These are phyloP conservation scores for Epizoanthus scotinus DNA, from an alignment of 92 coral and sea anemone genomes.

Conservation along the genomic window DNA sequence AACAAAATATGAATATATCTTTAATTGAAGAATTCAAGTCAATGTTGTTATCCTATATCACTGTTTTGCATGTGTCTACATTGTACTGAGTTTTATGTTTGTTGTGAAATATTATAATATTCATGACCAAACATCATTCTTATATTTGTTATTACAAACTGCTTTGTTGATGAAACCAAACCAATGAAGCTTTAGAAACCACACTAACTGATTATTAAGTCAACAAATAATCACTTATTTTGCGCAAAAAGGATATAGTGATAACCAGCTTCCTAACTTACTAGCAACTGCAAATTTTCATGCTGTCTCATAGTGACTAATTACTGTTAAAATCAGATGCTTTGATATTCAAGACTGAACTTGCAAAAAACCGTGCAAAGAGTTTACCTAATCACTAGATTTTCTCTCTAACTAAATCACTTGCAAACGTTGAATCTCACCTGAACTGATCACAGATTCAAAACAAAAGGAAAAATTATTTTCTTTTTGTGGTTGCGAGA, in stretches of 20 bases:
- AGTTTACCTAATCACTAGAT: not conserved
- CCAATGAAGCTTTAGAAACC: not conserved
- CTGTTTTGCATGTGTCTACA: no score
- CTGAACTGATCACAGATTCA: no score
- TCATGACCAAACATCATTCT: no score
- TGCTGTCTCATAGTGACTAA: not conserved
- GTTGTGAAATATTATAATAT: no score
- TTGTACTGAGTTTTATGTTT: no score
- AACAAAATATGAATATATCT: no score
- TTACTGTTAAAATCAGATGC: not conserved
- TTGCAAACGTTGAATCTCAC: not conserved
- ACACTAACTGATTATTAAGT: no score
- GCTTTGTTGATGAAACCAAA: not conserved
- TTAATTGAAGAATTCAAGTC: no score
- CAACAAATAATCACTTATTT: not conserved
- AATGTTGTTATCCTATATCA: no score
- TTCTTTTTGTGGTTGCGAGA: no score
- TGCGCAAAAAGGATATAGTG: not conserved
- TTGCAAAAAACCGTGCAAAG: not conserved
- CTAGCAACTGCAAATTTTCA: not conserved
- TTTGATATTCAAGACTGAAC: slow-evolving; percentile 3
- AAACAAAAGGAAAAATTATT: no score
- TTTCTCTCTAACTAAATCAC: not conserved
- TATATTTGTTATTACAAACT: no score
- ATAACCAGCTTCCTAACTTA: not conserved